phyloP scores from a whole-genome alignment of 1,140 invertebrate species.

The Monochamus saltuarius region DNA sequence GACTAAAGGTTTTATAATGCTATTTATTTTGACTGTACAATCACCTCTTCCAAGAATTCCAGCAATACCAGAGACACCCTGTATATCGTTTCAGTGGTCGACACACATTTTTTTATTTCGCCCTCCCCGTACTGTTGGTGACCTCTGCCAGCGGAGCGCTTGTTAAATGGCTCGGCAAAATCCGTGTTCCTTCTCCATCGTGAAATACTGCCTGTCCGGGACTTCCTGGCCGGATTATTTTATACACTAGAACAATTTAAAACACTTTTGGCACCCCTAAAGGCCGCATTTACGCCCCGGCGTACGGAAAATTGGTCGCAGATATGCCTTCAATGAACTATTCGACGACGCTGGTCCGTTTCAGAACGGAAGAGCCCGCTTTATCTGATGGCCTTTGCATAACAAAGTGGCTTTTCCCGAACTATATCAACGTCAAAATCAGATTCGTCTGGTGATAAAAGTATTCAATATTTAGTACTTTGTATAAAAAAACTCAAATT shows the following conservation, averaged over 20 bases:
- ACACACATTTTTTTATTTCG: slow-evolving; percentile 13
- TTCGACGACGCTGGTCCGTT: slow-evolving; percentile 8
- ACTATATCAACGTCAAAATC: too few species aligned
- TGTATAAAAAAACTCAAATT: too few species aligned
- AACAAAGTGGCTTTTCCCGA: background rate
- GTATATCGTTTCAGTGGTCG: background rate
- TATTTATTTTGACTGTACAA: too few species aligned
- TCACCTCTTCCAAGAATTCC: too few species aligned
- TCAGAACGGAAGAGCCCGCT: slow-evolving; percentile 1
- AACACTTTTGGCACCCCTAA: slow-evolving; percentile 28
- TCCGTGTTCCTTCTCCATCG: slow-evolving; percentile 27
- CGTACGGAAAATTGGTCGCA: slow-evolving; percentile 22
- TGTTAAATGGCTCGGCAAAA: slow-evolving; percentile 37
- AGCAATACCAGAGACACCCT: too few species aligned
- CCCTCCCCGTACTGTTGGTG: slow-evolving; percentile 6
- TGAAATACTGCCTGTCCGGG: slow-evolving; percentile 31
- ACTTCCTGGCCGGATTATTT: slow-evolving; percentile 33
- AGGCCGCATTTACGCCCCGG: slow-evolving; percentile 24
- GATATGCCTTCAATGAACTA: slow-evolving; percentile 9
- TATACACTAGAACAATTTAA: slow-evolving; percentile 34
- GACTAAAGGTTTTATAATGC: too few species aligned
- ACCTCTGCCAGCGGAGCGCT: slow-evolving; percentile 25
- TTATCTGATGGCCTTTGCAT: background rate
- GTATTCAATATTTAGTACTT: too few species aligned
- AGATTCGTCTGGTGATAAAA: too few species aligned